phyloP scores from a whole-genome alignment of 2,797 vertebrate genomes.

The Enteromius afrohamiltoni region DNA sequence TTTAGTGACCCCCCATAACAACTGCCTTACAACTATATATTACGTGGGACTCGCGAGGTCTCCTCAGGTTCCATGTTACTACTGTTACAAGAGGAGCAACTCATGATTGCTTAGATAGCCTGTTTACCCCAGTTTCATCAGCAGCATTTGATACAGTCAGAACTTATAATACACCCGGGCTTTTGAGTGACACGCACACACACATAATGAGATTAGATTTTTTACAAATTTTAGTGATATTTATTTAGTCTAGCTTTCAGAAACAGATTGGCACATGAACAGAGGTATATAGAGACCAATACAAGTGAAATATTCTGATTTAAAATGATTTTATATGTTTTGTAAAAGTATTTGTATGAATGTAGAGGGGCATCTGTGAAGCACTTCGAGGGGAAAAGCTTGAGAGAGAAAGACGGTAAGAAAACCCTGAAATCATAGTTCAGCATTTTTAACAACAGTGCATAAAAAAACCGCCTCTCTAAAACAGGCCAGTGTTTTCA shows the following conservation, averaged over 20 bases:
- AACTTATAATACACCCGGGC: background rate
- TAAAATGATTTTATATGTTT: conserved; percentile 69
- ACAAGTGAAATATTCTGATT: conserved; percentile 67
- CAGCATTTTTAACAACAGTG: conserved; percentile 22
- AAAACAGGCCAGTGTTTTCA: conserved; percentile 46
- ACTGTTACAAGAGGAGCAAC: conserved; percentile 59
- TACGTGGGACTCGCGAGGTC: conserved; percentile 58
- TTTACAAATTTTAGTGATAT: conserved; percentile 67
- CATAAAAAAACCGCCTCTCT: conserved; percentile 7
- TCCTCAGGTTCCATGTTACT: conserved; percentile 54
- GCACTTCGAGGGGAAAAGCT: conserved; percentile 78
- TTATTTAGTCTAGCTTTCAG: conserved; percentile 73
- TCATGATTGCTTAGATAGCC: conserved; percentile 17
- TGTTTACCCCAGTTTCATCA: conserved; percentile 22
- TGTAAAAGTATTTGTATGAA: conserved; percentile 78
- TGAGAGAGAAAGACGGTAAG: conserved; percentile 50
- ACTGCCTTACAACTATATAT: conserved; percentile 50
- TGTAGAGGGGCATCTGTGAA: conserved; percentile 81
- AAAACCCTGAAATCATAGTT: conserved; percentile 35
- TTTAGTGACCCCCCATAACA: conserved; percentile 31
- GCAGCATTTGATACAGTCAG: conserved; percentile 44
- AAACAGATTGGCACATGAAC: conserved; percentile 47
- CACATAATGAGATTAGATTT: conserved; percentile 58
- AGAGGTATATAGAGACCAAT: conserved; percentile 64
- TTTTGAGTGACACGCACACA: conserved; percentile 58